Percentiles rank a stretch among this genome's conserved stretches.
Evolutionary conservation across 2,888 invertebrate species (phyloP).

Genomic region (Eupithecia subfuscata): DNA sequence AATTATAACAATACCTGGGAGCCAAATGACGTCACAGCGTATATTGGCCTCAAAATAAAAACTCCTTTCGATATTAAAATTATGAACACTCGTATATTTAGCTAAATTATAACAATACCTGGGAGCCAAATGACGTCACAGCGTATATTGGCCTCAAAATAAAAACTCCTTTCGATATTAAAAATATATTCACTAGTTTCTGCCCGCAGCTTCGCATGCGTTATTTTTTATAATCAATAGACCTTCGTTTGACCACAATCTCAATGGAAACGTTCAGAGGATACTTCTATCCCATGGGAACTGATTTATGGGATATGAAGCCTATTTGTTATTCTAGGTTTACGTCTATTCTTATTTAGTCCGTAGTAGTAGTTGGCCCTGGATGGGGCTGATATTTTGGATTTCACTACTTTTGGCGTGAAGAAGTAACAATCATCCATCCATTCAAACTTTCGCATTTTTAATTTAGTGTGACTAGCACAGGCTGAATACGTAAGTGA

Average conservation of each 20-base stretch:
- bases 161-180: background rate
- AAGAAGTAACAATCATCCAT: too few species aligned
- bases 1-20: conserved; percentile 37
- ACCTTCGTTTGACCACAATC: too few species aligned
- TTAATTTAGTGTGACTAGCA: background rate
- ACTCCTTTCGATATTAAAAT: background rate
- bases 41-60: background rate
- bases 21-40: conserved; percentile 29
- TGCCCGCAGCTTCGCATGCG: background rate
- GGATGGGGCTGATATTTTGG: too few species aligned
- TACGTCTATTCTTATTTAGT: too few species aligned
- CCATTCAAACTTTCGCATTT: too few species aligned
- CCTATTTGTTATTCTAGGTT: too few species aligned
- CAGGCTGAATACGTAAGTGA: background rate
- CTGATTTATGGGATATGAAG: too few species aligned
- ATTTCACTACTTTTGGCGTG: too few species aligned
- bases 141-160: background rate
- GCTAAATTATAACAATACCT: conserved; percentile 39
- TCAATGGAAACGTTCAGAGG: too few species aligned
- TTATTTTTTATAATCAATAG: too few species aligned
- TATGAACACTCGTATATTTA: conserved; percentile 30
- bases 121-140: conserved; percentile 29
- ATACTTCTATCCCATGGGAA: too few species aligned
- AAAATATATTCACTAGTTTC: background rate
- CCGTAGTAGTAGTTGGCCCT: too few species aligned